Conservation (phyloP, 2,888 invertebrate species). For the Iphiclides podalirius region DNA sequence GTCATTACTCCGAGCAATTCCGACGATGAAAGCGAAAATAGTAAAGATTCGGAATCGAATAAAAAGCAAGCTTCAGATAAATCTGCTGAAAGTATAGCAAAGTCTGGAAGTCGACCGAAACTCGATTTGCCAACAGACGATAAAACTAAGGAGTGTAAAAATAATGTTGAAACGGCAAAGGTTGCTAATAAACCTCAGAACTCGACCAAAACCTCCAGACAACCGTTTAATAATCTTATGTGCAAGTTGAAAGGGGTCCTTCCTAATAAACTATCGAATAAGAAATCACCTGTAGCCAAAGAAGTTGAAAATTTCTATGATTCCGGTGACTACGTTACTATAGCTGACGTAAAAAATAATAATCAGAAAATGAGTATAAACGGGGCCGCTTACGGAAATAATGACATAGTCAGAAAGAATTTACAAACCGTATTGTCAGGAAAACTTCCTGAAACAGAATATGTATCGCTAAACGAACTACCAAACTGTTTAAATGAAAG, state of each 20-base stretch:
- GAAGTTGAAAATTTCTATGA: constrained; percentile 78
- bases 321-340: constrained; percentile 91
- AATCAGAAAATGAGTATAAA: constrained; percentile 81
- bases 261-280: constrained; percentile 71
- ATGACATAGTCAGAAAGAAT: constrained; percentile 84
- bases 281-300: constrained; percentile 73
- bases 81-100: constrained; percentile 41
- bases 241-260: constrained; percentile 85
- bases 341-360: constrained; percentile 90
- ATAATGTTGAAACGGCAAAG: constrained; percentile 40
- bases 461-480: constrained; percentile 89
- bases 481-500: constrained; percentile 77
- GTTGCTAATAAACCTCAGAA: constrained; percentile 45
- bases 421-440: constrained; percentile 81
- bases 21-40: constrained; percentile 87
- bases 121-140: constrained; percentile 62
- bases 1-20: constrained; percentile 93
- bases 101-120: constrained; percentile 57
- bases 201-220: constrained; percentile 59
- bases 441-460: constrained; percentile 84
- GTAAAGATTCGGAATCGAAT: constrained; percentile 49
- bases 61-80: constrained; percentile 42
- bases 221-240: constrained; percentile 86
- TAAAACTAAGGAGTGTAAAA: constrained; percentile 50
- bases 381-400: constrained; percentile 80